Base-by-base conservation (phyloP, 2,113 vertebrate genomes). In the Nycticryphes semicollaris region DNA sequence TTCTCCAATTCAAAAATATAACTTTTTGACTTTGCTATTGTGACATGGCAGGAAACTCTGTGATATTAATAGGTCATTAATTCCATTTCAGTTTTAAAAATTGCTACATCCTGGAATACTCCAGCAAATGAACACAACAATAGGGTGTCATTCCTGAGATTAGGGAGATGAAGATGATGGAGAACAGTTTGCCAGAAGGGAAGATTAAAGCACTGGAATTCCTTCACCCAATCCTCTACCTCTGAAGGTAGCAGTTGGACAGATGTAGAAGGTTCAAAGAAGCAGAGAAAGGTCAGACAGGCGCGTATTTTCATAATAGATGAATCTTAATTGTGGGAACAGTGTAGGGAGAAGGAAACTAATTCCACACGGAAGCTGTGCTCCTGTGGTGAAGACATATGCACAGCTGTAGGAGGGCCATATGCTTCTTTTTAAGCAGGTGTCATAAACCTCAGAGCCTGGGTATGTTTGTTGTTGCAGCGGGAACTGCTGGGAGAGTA, bases 161-260 rank as follows among this genome's bases (percentile, higher is more conserved):
- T 16, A 45, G 2, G 47, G 35, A 67, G 10, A 12, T 59, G 25
- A 80, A 47, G 48, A 13, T 33, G 14, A 20, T 80, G 27, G 13
- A 81, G 45, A 43, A 15, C 27, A 60, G 5, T 6, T 75, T 47
- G 8, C 23, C 39, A 47, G 16, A 10, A 47, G 14, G 27, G 14
- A 64, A 75, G 4, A 53, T 64, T 16, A 41, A 47, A 67, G 23
- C 7, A 11, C 31, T 51, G 7, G 1, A 6, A 31, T 89, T 79
- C 19, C 37, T 75, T 57, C 20, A 54, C 8, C 4, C 12, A 59
- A 6, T 0, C 3, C 18, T 82, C 21, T 76, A 0, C 7, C 53
- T 79, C 60, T 70, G 50, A 30, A 66, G 53, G 9, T 3, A 74
- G 39, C 43, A 87, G 24, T 22, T 76, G 37, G 60, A 47, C 43